These are phyloP conservation scores for Ornithorhynchus anatinus DNA, from an alignment of 2,113 vertebrate genomes.

Conservation along the genomic window DNA sequence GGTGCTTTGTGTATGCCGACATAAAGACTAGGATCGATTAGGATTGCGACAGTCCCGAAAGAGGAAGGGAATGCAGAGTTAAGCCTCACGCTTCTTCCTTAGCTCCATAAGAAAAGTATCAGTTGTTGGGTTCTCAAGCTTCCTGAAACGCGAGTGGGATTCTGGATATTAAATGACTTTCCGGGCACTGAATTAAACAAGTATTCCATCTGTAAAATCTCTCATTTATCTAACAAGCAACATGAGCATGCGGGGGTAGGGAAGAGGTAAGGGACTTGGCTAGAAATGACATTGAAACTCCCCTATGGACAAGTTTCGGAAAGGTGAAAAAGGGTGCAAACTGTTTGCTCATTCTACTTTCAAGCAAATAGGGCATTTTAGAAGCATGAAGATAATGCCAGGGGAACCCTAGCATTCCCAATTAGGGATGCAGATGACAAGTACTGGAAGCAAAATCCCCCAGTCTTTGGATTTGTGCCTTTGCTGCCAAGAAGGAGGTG, in stretches of 20 bases:
- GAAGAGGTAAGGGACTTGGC: background rate
- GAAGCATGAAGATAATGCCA: no score
- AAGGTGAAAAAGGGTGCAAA: no score
- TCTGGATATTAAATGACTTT: slow-evolving; percentile 5
- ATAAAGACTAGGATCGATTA: background rate
- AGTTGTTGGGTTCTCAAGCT: background rate
- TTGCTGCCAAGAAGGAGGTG: no score
- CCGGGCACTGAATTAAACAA: background rate
- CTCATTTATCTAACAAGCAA: background rate
- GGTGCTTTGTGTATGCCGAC: background rate
- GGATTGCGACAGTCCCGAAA: background rate
- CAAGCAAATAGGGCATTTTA: no score
- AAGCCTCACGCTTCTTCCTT: background rate
- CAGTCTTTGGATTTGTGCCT: no score
- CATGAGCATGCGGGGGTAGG: background rate
- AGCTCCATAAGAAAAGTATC: background rate
- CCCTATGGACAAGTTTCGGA: no score
- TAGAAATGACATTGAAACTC: no score
- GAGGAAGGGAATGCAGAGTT: background rate
- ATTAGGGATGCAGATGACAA: no score
- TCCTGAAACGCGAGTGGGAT: slow-evolving; percentile 6
- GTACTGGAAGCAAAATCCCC: no score
- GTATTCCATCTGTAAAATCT: background rate
- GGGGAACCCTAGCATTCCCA: no score
- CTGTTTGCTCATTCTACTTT: no score